Evolutionary conservation across 2,113 vertebrate genomes (phyloP), one percentile per base, ranked within the genome.

Genomic region (Agelaius tricolor): DNA sequence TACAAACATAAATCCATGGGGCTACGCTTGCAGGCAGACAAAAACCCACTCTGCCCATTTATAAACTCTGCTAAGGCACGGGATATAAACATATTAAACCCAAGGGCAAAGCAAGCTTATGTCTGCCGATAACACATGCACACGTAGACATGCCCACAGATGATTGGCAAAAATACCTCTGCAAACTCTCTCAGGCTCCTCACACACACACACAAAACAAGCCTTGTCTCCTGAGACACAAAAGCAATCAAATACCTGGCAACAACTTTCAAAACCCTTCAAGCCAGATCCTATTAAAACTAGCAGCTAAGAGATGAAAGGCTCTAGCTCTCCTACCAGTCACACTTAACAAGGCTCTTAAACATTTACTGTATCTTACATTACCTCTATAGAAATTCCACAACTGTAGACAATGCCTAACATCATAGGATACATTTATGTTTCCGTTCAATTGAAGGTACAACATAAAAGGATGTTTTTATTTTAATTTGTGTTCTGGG

Each of bases 201-300:
- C 79, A 63, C 33, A 65, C 26, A 52, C 17, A 31, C 13, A 72
- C 51, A 86, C 28, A 84, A 58, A 77, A 72, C 63, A 62, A 54
- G 7, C 35, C 55, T 94, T 77, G 63, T 77, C 73, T 90, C 80
- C 73, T 1, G 6, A 94, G 76, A 90, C 55, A 55, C 16, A 78
- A 47, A 74, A 85, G 63, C 59, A 91, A 90, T 83, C 89, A 90
- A 94, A 83, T 57, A 90, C 35, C 82, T 96, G 92, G 75, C 84
- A 96, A 67, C 87, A 86, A 77, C 44, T 86, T 96, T 57, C 79
- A 86, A 94, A 88, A 88, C 83, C 43, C 86, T 97, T 79, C 62
- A 82, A 95, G 87, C 63, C 75, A 91, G 59, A 93, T 87, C 55
- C 90, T 77, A 85, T 77, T 91, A 96, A 97, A 96, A 74, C 51